Conservation (phyloP, 1,140 invertebrate genomes). For the Mamestra configurata region DNA sequence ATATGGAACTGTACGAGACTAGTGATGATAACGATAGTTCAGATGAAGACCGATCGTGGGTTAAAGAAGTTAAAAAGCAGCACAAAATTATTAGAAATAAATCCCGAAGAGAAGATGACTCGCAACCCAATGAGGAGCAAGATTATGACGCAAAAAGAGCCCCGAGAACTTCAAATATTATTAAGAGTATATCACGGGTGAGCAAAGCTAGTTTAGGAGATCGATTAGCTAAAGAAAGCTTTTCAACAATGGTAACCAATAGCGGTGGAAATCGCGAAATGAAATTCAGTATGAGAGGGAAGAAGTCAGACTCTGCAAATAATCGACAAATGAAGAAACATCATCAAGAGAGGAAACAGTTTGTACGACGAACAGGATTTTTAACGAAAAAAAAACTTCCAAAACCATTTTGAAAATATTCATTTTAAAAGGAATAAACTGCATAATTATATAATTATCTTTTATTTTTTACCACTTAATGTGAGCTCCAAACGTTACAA, state of each 20-base stretch:
- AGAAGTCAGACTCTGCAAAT: constrained; percentile 86
- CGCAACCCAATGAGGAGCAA: constrained; percentile 63
- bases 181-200: constrained; percentile 79
- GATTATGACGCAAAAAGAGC: constrained; percentile 65
- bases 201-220: constrained; percentile 91
- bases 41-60: constrained; percentile 94
- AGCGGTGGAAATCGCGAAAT: constrained; percentile 93
- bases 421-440: neutral
- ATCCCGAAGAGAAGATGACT: constrained; percentile 72
- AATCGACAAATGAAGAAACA: constrained; percentile 90
- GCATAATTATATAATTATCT: neutral
- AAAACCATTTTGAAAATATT: constrained; percentile 63
- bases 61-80: constrained; percentile 93
- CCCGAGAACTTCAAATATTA: constrained; percentile 66
- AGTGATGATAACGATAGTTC: constrained; percentile 88
- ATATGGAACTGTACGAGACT: constrained; percentile 83
- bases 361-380: constrained; percentile 91
- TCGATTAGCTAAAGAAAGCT: constrained; percentile 89
- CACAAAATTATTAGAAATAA: constrained; percentile 85
- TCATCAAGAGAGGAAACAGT: constrained; percentile 91
- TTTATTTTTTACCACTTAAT: constrained; percentile 13
- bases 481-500: too few relatives aligned
- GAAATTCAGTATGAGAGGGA: constrained; percentile 90
- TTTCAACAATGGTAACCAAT: constrained; percentile 88
- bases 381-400: constrained; percentile 76